Conservation (phyloP, 2,888 invertebrate species). For the Napeogenes sylphis region DNA sequence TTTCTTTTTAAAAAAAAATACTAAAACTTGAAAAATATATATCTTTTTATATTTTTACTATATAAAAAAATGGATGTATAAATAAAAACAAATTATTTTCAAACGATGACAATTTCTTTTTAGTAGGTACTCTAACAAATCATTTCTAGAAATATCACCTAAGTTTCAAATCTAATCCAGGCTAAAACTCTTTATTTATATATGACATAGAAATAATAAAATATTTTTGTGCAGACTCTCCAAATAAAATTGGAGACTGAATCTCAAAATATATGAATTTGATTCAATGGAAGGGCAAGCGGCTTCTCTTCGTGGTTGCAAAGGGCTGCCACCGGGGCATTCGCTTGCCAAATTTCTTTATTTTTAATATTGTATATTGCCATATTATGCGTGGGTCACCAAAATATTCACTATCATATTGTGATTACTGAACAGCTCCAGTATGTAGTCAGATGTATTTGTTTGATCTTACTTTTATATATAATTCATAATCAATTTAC, state of each 20-base stretch:
- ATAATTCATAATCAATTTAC: too few species aligned
- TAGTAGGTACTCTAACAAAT: too few species aligned
- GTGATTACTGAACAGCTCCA: slow-evolving; percentile 35
- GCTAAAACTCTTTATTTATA: background rate
- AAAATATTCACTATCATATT: slow-evolving; percentile 60
- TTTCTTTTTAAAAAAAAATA: too few species aligned
- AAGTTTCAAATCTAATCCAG: background rate
- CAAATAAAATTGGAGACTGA: slow-evolving; percentile 76
- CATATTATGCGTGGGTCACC: slow-evolving; percentile 51
- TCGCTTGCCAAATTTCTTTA: slow-evolving; percentile 54
- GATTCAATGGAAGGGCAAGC: slow-evolving; percentile 78
- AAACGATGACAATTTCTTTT: too few species aligned
- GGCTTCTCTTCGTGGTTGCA: slow-evolving; percentile 69
- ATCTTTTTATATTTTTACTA: too few species aligned
- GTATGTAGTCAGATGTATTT: slow-evolving; percentile 6
- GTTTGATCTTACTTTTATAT: background rate
- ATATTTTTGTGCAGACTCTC: slow-evolving; percentile 54
- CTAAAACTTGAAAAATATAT: too few species aligned
- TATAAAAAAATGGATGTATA: too few species aligned
- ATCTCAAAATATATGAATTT: slow-evolving; percentile 79
- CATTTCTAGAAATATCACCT: too few species aligned
- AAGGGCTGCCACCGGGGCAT: slow-evolving; percentile 75
- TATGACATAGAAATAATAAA: slow-evolving; percentile 8
- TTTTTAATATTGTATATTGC: slow-evolving; percentile 66
- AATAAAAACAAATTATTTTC: too few species aligned